Evolutionary conservation across 2,113 vertebrate genomes (phyloP).

Genomic region (Anas platyrhynchos): DNA sequence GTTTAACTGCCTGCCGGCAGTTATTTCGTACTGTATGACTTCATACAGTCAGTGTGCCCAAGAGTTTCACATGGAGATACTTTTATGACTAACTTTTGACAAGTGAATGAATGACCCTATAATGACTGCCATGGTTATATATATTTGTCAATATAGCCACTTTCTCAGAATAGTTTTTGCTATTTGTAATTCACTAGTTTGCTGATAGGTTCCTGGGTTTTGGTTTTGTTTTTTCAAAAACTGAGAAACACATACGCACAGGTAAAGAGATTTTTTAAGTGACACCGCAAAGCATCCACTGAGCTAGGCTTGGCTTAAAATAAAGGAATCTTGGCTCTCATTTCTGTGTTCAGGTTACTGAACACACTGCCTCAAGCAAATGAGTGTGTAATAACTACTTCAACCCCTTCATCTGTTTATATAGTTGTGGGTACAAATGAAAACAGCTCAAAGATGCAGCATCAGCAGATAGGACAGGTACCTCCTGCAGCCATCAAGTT

Average conservation of each 20-base stretch:
- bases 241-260: not conserved
- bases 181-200: not conserved
- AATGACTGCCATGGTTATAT: not conserved
- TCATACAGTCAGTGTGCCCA: not conserved
- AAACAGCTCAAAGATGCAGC: not conserved
- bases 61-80: not conserved
- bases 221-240: not conserved
- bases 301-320: not conserved
- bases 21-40: not conserved
- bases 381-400: not conserved
- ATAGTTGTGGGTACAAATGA: not conserved
- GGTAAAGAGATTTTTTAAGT: not conserved
- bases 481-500: not conserved
- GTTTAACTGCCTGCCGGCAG: not conserved
- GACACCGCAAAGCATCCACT: not conserved
- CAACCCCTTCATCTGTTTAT: not conserved
- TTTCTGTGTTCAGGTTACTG: not conserved
- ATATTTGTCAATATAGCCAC: not conserved
- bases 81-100: not conserved
- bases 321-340: not conserved
- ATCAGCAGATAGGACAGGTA: not conserved
- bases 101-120: not conserved
- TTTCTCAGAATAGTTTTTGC: not conserved
- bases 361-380: not conserved
- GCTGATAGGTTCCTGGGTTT: not conserved